Base-by-base conservation (phyloP, 2,113 vertebrate genomes). In the Aptenodytes forsteri region DNA sequence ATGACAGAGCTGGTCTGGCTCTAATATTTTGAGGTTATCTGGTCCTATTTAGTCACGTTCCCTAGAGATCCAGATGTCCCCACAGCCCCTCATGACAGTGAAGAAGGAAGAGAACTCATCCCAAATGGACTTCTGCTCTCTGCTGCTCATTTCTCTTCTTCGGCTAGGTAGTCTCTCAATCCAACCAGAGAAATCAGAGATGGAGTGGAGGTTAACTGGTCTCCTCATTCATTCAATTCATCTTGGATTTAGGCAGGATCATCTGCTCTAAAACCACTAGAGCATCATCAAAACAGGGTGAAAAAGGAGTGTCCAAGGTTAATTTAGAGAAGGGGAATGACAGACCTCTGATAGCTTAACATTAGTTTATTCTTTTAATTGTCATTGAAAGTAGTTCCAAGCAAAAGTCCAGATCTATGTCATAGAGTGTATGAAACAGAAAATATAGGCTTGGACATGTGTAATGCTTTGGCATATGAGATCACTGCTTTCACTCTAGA, bases 21-120 rank as follows among this genome's bases (percentile, higher is more conserved):
- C 29, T 91, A 90, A 96, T 97, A 94, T 78, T 94, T 54, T 96
- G 89, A 93, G 78, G 58, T 90, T 96, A 96, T 96, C 84, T 96
- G 94, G 84, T 96, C 94, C 62, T 94, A 44, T 83, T 97, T 97
- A 95, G 67, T 90, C 62, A 77, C 6, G 18, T 83, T 97, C 91
- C 75, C 89, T 83, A 69, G 93, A 93, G 87, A 94, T 77, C 66
- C 91, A 97, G 87, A 96, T 96, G 93, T 96, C 75, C 62, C 82
- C 58, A 88, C 38, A 85, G 66, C 16, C 54, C 25, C 22, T 91
- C 47, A 82, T 66, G 71, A 67, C n/a, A 88, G 14, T 13, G 84
- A 88, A 91, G 87, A 93, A 94, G 66, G 85, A 90, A 92, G 54
- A 90, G 54, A 91, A 73, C 58, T 72, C 46, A 85, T 88, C 38